phyloP scores from a whole-genome alignment of 2,797 vertebrate species.

The Argentina silus region DNA sequence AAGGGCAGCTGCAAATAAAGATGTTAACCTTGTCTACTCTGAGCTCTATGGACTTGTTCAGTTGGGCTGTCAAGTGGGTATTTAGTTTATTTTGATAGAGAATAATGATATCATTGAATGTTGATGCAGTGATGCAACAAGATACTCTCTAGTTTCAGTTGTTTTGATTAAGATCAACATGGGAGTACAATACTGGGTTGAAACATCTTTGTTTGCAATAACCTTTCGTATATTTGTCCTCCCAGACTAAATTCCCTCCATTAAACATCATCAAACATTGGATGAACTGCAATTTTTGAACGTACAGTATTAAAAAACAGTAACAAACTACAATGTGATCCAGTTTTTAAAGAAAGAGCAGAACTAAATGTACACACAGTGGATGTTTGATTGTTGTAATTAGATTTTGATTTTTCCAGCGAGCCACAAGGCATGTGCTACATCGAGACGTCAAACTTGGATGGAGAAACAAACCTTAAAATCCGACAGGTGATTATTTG shows the following conservation, averaged over 20 bases:
- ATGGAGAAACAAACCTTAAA: slow-evolving; percentile 99
- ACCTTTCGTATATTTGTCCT: slow-evolving; percentile 16
- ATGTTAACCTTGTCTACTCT: slow-evolving; percentile 36
- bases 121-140: slow-evolving; percentile 7
- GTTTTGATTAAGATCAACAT: slow-evolving; percentile 5
- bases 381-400: not conserved
- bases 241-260: not conserved
- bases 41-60: not conserved
- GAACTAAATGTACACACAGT: not conserved
- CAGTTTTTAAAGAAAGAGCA: too few species aligned
- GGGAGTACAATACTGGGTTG: slow-evolving; percentile 11
- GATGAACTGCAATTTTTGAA: too few species aligned
- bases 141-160: slow-evolving; percentile 1
- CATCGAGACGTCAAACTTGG: slow-evolving; percentile 98
- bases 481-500: slow-evolving; percentile 90
- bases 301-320: too few species aligned
- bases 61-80: not conserved
- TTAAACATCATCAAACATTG: slow-evolving; percentile 2
- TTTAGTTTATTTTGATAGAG: slow-evolving; percentile 2
- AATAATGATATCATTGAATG: slow-evolving; percentile 13
- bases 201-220: slow-evolving; percentile 55
- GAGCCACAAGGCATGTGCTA: slow-evolving; percentile 99
- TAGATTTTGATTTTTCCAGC: slow-evolving; percentile 67
- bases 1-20: slow-evolving; percentile 59
- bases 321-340: too few species aligned